Evolutionary conservation across 1,140 invertebrate genomes (phyloP), one percentile per base, ranked within the genome.

Genomic region (Leptinotarsa undecemlineata): DNA sequence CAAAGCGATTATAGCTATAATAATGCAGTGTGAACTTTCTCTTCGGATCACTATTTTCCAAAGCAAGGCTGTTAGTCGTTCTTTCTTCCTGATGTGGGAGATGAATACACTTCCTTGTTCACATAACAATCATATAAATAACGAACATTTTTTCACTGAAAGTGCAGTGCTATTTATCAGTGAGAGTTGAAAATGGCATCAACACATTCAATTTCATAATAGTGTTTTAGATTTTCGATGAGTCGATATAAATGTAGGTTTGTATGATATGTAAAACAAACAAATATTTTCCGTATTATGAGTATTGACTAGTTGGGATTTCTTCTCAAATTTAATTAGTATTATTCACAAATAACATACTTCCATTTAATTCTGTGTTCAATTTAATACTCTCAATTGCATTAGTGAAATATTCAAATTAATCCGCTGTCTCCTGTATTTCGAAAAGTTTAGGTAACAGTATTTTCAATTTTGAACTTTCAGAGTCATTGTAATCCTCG

Each of bases 121-220:
- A 57, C n/a, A 57, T 57, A 57, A 57, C 51, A 57, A 57, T 57
- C 17, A 57, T n/a, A 57, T 57, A n/a, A 57, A n/a, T 57, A 57
- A 57, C 33, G 33, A 42, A 42, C 33, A 42, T 11, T 11, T 42
- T 42, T 42, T 42, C 33, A 42, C 8, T n/a, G 51, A n/a, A 19
- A 57, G 51, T 57, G 51, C n/a, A 57, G 17, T 57, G 14, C n/a
- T 8, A 57, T 57, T 57, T 42, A 42, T 42, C 51, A 57, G 51
- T n/a, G 51, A 57, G n/a, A 57, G 51, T 57, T 8, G 33, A 42
- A 42, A 11, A 8, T 42, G 33, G 8, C 8, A 57, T 17, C 51
- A 57, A 4, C 17, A n/a, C n/a, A 4, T 17, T 57, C 14, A n/a
- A n/a, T 60, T 47, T 47, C 67, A 48, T 72, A 64, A 64, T 17